These are phyloP conservation scores for Hypothenemus hampei DNA, from an alignment of 1,140 invertebrate genomes.

Conservation along the genomic window DNA sequence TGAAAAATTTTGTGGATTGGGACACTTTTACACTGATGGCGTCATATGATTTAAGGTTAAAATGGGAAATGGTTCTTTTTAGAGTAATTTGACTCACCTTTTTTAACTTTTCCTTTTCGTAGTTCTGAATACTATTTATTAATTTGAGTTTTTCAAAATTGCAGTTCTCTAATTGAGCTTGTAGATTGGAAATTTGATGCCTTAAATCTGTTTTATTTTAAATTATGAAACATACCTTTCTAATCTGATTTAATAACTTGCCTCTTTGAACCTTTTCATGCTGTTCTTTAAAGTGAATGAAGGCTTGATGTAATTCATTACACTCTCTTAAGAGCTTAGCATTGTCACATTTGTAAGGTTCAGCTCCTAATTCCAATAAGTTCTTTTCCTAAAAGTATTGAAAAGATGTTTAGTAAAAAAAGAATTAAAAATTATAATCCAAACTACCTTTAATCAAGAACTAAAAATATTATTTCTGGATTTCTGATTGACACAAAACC, in stretches of 20 bases:
- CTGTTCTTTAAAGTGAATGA: slow-evolving; percentile 62
- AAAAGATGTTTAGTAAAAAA: too few species aligned
- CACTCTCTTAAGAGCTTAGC: slow-evolving; percentile 62
- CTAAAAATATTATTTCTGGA: too few species aligned
- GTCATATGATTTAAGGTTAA: too few species aligned
- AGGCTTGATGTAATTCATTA: slow-evolving; percentile 64
- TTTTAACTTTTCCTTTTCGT: slow-evolving; percentile 11
- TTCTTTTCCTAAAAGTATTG: slow-evolving; percentile 53
- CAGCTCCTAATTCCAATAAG: slow-evolving; percentile 53
- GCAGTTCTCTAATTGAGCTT: slow-evolving; percentile 50
- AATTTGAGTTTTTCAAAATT: slow-evolving; percentile 32
- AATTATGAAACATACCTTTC: background rate
- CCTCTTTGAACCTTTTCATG: slow-evolving; percentile 53
- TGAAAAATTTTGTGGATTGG: too few species aligned
- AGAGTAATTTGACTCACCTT: slow-evolving; percentile 15
- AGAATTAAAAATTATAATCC: too few species aligned
- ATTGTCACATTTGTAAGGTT: slow-evolving; percentile 69
- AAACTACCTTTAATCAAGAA: too few species aligned
- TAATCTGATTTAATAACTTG: slow-evolving; percentile 26
- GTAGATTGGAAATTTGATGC: slow-evolving; percentile 51
- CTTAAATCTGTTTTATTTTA: slow-evolving; percentile 51
- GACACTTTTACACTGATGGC: too few species aligned
- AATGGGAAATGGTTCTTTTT: too few species aligned
- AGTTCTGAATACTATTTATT: slow-evolving; percentile 22
- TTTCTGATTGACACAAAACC: too few species aligned